These are phyloP conservation scores for Oscheius sp. DNA, from an alignment of 1,140 invertebrate species.

Conservation along the genomic window DNA sequence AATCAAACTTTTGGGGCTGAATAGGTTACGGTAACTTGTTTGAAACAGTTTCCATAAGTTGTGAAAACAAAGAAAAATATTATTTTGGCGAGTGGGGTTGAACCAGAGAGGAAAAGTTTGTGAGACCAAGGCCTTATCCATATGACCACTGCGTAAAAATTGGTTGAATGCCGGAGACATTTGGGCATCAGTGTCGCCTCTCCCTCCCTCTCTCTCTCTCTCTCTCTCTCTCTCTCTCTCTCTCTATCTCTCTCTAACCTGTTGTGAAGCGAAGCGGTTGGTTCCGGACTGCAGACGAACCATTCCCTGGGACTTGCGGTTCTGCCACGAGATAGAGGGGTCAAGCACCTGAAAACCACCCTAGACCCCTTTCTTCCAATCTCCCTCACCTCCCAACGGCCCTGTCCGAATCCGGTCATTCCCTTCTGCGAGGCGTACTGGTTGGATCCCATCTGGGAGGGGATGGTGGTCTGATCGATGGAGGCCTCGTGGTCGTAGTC, in stretches of 20 bases:
- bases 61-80: too few species aligned
- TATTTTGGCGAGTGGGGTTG: too few species aligned
- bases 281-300: constrained; percentile 61
- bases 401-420: constrained; percentile 60
- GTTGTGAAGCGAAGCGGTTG: constrained; percentile 47
- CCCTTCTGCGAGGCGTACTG: constrained; percentile 61
- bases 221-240: neutral
- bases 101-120: too few species aligned
- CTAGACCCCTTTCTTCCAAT: neutral
- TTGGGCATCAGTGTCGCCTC: too few species aligned
- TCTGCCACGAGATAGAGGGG: constrained; percentile 59
- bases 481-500: constrained; percentile 53
- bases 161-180: too few species aligned
- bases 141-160: too few species aligned
- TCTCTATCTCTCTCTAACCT: too few species aligned
- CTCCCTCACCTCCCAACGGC: constrained; percentile 59
- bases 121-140: too few species aligned
- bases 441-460: constrained; percentile 61
- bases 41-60: too few species aligned
- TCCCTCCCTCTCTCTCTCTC: neutral
- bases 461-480: constrained; percentile 57
- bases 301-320: constrained; percentile 61
- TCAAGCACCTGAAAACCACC: constrained; percentile 52
- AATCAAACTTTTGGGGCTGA: too few species aligned
- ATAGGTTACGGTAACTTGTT: too few species aligned